Evolutionary conservation across 2,797 vertebrate species (phyloP), one percentile per base, ranked within the genome.

Genomic region (Peromyscus melanophrys): DNA sequence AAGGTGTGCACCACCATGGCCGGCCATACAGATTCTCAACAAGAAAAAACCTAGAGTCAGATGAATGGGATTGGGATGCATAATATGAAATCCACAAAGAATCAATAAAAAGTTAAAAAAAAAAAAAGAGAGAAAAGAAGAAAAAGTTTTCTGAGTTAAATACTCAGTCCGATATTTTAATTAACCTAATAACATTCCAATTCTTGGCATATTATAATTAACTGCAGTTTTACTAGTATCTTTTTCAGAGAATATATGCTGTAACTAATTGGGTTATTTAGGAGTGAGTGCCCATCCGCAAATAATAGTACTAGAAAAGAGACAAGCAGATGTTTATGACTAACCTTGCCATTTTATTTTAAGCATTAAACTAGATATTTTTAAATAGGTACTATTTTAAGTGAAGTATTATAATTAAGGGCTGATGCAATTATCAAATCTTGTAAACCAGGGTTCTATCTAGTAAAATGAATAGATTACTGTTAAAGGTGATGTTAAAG

Each of bases 161-260:
- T 80, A 85, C 21, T 59, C 78, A 71, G 59, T 25, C 75, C 89
- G 12, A 34, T 93, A 95, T 92, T 95, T 94, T 92, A 88, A 96
- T 94, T 86, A 89, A 83, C 7, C 69, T 85, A 95, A 78, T 67
- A 88, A 92, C 1, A 94, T 59, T 89, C 3, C 37, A 96, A 71
- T 89, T 92, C 61, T 92, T 83, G 23, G 27, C 55, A 46, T 13
- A 59, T 37, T 57, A 57, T 86, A 12, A 3, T 43, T 95, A 96
- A 77, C 80, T 52, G 75, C 0, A 95, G 25, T 65, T 97, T 96
- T 71, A 97, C 61, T 89, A 89, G 65, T 81, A 25, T 57, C 34
- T 49, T 96, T 95, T 92, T 85, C 69, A 90, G 37, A 93, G 78
- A 78, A 40, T 37, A 11, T 46, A 85, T 43, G 46, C 59, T 67